Conservation (phyloP, 2,888 invertebrate species). For the Morpho helenor region DNA sequence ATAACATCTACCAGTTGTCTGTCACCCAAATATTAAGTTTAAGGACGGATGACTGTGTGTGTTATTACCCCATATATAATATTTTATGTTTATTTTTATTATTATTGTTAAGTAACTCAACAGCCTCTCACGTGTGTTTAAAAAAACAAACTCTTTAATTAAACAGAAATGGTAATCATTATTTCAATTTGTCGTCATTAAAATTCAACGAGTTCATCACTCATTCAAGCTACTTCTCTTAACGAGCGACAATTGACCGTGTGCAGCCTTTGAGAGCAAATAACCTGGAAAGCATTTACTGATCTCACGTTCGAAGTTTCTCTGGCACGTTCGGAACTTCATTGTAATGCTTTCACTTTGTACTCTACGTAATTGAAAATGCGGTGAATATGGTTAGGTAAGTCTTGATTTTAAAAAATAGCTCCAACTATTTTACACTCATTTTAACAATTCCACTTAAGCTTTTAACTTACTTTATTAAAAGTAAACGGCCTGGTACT, state of each 20-base stretch:
- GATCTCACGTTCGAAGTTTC: conserved; percentile 3
- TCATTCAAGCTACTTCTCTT: conserved; percentile 1
- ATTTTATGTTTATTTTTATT: too few species aligned
- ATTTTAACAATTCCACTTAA: too few species aligned
- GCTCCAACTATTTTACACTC: background rate
- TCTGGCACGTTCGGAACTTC: conserved; percentile 7
- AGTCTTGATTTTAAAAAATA: too few species aligned
- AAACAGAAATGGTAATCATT: background rate
- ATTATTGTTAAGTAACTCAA: too few species aligned
- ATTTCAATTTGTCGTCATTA: conserved; percentile 1
- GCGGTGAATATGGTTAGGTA: background rate
- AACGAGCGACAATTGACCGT: conserved; percentile 12
- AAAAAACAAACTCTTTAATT: background rate
- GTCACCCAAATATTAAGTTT: too few species aligned
- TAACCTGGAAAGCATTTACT: conserved; percentile 12
- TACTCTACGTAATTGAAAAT: background rate
- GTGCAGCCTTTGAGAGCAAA: conserved; percentile 14
- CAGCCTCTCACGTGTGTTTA: too few species aligned
- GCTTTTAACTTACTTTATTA: too few species aligned
- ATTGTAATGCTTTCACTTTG: conserved; percentile 2
- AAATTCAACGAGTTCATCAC: conserved; percentile 5
- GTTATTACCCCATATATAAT: too few species aligned
- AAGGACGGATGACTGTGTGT: too few species aligned
- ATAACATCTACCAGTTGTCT: too few species aligned
- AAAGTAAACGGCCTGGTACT: too few species aligned